Conservation (phyloP, 2,113 vertebrate genomes). For the Clarias magur region DNA sequence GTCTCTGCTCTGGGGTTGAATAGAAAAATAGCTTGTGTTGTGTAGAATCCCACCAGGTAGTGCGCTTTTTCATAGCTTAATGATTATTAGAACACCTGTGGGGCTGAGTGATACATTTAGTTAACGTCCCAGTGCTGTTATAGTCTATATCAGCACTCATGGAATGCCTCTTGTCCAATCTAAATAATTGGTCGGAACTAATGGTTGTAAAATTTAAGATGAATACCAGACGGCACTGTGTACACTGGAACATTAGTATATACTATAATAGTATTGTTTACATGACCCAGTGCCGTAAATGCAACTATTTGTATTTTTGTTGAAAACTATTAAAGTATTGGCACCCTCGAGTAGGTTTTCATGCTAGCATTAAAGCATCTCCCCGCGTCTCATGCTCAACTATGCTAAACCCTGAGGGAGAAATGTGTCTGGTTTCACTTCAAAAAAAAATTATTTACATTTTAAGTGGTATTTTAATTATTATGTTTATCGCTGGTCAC, state of each 20-base stretch:
- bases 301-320: neutral
- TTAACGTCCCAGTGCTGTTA: too few species aligned
- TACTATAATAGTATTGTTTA: neutral
- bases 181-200: too few species aligned
- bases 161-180: too few species aligned
- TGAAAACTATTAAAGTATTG: neutral
- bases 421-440: neutral
- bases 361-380: neutral
- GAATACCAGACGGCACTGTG: neutral
- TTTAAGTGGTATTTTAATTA: slow-evolving; percentile 1
- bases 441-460: neutral
- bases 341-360: neutral
- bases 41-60: too few species aligned
- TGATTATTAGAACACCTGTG: too few species aligned
- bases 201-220: neutral
- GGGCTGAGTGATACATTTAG: too few species aligned
- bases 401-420: neutral
- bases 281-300: neutral
- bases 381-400: neutral
- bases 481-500: neutral
- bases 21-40: too few species aligned
- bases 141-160: too few species aligned
- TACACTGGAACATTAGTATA: neutral
- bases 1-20: too few species aligned
- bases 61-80: too few species aligned